A percentile compares a stretch with the other conserved stretches of the same genome.
Conservation (phyloP, 2,888 invertebrate species). For the Ophraella communa region DNA sequence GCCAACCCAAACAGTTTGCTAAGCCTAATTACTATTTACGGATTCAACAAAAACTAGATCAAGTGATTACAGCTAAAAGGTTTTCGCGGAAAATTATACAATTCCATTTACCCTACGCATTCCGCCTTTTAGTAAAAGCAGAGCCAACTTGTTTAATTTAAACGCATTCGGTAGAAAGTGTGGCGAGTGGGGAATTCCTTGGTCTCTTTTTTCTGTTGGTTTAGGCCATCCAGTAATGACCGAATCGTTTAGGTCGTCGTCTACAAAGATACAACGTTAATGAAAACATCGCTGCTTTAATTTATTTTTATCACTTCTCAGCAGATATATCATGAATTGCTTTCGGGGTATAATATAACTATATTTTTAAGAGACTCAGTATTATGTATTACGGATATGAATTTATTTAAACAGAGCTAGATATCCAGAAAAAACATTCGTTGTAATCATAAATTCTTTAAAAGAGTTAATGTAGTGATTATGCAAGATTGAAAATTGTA, state of each 20-base stretch:
- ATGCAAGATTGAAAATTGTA: too few relatives aligned
- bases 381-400: too few relatives aligned
- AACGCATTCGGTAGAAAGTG: background rate
- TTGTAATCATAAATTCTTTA: too few relatives aligned
- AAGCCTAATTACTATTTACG: background rate
- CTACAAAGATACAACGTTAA: slow-evolving; percentile 7
- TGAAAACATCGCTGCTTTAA: slow-evolving; percentile 4
- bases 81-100: background rate
- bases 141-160: slow-evolving; percentile 7
- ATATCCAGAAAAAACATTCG: too few relatives aligned
- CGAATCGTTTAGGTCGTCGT: slow-evolving; percentile 1
- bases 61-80: background rate
- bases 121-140: background rate
- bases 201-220: background rate
- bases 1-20: background rate
- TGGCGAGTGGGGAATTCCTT: background rate
- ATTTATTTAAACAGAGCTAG: too few relatives aligned
- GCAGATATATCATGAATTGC: too few relatives aligned
- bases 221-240: slow-evolving; percentile 6
- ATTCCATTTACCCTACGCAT: background rate
- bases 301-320: too few relatives aligned
- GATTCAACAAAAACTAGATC: background rate
- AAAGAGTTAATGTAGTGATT: too few relatives aligned
- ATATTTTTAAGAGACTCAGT: too few relatives aligned
- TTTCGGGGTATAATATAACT: too few relatives aligned